A percentile compares a stretch with the other conserved stretches of the same genome.
Evolutionary conservation across 2,888 invertebrate genomes (phyloP).

Genomic region (Apamea crenata): DNA sequence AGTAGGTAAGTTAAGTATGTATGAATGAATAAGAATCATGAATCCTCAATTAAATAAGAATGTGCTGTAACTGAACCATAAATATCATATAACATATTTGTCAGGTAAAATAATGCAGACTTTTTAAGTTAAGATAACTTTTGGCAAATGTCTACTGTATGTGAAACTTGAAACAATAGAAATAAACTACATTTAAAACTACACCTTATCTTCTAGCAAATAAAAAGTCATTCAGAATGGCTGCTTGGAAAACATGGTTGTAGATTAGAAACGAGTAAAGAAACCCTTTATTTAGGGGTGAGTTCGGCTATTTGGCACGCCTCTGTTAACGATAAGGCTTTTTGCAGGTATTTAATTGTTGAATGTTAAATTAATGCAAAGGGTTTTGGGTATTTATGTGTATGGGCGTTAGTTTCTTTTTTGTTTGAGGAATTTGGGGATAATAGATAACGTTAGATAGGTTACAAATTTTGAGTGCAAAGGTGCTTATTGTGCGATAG

Average conservation of each 20-base stretch:
- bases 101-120: neutral
- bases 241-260: neutral
- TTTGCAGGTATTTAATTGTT: conserved; percentile 39
- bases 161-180: conserved; percentile 6
- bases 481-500: neutral
- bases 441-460: neutral
- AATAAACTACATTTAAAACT: conserved; percentile 13
- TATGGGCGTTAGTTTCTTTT: neutral
- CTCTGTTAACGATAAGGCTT: conserved; percentile 42
- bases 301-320: conserved; percentile 17
- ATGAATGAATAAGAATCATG: neutral
- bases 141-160: conserved; percentile 1
- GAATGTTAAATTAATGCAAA: conserved; percentile 25
- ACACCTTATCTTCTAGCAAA: neutral
- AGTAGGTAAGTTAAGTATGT: neutral
- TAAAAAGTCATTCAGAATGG: neutral
- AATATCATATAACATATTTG: neutral
- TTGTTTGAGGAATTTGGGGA: neutral
- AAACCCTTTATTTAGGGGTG: conserved; percentile 31
- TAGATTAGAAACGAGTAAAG: conserved; percentile 28
- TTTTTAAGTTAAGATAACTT: conserved; percentile 16
- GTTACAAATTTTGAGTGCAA: neutral
- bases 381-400: neutral
- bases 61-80: neutral
- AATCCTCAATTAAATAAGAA: neutral